Evolutionary conservation across 2,888 invertebrate species (phyloP).

Genomic region (Himalopsyche japonica): DNA sequence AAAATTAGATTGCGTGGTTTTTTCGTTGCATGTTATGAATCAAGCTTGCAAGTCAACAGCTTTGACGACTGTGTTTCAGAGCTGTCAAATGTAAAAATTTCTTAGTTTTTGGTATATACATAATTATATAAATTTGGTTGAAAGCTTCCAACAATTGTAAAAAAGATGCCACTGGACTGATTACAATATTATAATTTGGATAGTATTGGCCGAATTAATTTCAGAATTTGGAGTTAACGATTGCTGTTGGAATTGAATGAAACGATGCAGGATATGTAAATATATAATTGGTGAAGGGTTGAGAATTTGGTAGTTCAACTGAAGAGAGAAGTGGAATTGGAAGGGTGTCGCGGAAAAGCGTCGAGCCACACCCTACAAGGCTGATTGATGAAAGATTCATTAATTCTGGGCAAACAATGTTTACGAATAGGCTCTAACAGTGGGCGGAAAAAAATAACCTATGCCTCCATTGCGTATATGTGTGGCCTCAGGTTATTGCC

Average conservation of each 20-base stretch:
- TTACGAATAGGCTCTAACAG: neutral
- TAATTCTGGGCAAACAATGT: constrained; percentile 23
- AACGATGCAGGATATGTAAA: neutral
- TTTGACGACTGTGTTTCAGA: no score
- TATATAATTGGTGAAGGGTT: neutral
- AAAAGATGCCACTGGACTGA: no score
- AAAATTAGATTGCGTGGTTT: no score
- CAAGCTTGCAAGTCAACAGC: no score
- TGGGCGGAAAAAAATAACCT: neutral
- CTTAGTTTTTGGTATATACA: no score
- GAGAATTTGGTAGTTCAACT: neutral
- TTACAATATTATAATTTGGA: no score
- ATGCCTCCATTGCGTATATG: neutral
- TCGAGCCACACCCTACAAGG: neutral
- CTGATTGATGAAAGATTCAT: constrained; percentile 32
- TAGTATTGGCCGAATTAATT: no score
- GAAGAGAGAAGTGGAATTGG: neutral
- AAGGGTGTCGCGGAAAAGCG: neutral
- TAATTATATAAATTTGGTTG: no score
- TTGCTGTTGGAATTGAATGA: neutral
- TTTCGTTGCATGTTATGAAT: no score
- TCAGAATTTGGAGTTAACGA: no score
- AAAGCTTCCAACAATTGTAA: no score
- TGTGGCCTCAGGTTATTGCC: neutral
- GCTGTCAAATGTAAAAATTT: no score